Evolutionary conservation across 2,113 vertebrate genomes (phyloP), one percentile per base, ranked within the genome.

Genomic region (Copsychus sechellarum): DNA sequence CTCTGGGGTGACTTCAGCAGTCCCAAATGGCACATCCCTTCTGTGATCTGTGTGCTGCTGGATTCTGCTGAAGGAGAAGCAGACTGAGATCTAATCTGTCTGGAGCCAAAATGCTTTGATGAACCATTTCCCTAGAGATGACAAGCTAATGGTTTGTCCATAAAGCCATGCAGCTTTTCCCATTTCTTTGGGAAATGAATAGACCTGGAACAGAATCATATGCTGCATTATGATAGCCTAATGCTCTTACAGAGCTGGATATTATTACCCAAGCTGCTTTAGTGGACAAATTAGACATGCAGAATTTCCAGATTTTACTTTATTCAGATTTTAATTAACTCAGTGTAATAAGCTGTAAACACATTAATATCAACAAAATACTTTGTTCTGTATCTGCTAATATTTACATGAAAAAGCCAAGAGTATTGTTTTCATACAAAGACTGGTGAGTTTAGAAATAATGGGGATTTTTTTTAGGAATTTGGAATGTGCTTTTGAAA

Each of bases 311-410:
- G 93, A 90, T 96, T 97, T 97, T 90, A 60, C 92, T 82, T 96
- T 95, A 98, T 96, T 98, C 95, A 97, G 74, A 54, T 97, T 98
- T 98, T 98, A 98, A 98, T 98, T 98, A 98, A 96, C 97, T 97
- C 92, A 42, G 58, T 96, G 92, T 98, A 98, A 98, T 98, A 98
- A 96, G 94, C 94, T 95, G 80, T 98, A 98, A 98, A 97, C 95
- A 97, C 90, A 97, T 98, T 98, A 97, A 96, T 98, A 97, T 91
- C 96, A 96, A 93, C 92, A 94, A 97, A 97, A 86, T 95, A 74
- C 96, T 97, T 97, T 89, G 73, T 94, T 57, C 50, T 91, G 42
- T 91, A 51, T 92, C 79, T 92, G 92, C 92, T 92, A 96, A 96
- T 97, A 93, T 72, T 94, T 70, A 86, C 88, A 80, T 91, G 95